These are phyloP conservation scores for Crambe crambe DNA, from an alignment of 37 sponge, comb jelly and placozoan genomes.

Conservation along the genomic window DNA sequence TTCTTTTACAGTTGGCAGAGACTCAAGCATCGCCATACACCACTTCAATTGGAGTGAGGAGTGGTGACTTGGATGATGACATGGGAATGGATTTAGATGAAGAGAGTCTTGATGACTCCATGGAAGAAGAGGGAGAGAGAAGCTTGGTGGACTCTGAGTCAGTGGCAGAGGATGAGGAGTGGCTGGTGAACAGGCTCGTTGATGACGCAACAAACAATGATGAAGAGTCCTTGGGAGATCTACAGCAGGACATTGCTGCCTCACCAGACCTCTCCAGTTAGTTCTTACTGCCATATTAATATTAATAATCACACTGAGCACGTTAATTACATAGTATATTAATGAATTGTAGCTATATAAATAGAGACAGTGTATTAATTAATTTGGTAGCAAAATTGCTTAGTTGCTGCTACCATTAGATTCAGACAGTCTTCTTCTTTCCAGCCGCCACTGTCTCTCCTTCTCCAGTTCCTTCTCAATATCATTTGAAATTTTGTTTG, in stretches of 20 bases:
- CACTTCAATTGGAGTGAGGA: constrained; percentile 29
- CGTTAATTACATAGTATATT: no score
- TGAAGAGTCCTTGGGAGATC: neutral
- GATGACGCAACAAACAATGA: neutral
- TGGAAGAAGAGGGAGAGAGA: constrained; percentile 15
- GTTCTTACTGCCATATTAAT: no score
- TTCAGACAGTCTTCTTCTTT: neutral
- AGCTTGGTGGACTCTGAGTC: constrained; percentile 11
- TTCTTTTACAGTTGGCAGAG: constrained; percentile 1
- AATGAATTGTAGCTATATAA: neutral
- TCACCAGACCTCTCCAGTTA: neutral
- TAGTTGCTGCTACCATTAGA: neutral
- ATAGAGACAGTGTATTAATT: neutral
- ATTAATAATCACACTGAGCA: neutral
- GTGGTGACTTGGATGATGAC: constrained; percentile 24
- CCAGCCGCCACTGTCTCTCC: constrained; percentile 1
- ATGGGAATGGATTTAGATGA: constrained; percentile 50
- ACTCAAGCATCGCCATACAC: constrained; percentile 9
- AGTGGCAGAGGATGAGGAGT: neutral
- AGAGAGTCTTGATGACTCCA: constrained; percentile 27
- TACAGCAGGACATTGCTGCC: neutral
- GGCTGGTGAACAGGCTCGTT: neutral
- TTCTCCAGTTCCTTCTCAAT: neutral
- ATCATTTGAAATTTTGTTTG: neutral
- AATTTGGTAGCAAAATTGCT: no score